Evolutionary conservation across 2,797 vertebrate genomes (phyloP), one percentile per base, ranked within the genome.

Genomic region (Lepus oiostolus): DNA sequence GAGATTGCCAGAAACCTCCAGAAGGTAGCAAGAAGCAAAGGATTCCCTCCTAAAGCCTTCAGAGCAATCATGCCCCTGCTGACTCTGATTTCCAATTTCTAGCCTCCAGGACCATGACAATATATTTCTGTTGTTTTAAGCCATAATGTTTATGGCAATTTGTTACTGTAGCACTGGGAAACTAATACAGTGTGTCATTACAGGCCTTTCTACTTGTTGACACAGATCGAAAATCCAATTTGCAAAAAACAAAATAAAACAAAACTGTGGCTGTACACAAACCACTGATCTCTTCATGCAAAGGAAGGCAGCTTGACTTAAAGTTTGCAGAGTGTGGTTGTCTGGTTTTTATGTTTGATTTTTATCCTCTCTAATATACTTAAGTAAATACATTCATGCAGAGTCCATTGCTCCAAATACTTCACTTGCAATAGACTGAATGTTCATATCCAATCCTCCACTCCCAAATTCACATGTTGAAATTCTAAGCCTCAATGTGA

Each of bases 121-220:
- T 94, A 74, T 35, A 42, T 90, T 81, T 85, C 24, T 74, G 11
- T 72, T 67, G 54, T 54, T 94, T 94, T 90, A 94, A 90, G 67
- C 62, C 16, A 84, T 42, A 26, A 76, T 30, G 7, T 76, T 93
- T 95, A 11, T n/a, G 62, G 47, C 83, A 10, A 72, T 85, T 90
- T 90, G 35, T 62, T 94, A 47, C 19, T 74, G 38, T 3, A 76
- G 58, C 58, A 21, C 30, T 71, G 47, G 42, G 32, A 85, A 63
- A 67, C 47, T 85, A 80, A 50, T 54, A 85, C 2, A 71, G 26
- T 72, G 24, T 90, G 32, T 72, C 68, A 70, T 74, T 52, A 74
- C 10, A 90, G 28, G 32, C 21, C 35, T 95, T 87, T 80, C n/a
- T 75, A 92, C 62, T 71, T 72, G 38, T 65, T 80, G 30, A 88